Base-by-base conservation (phyloP, 2,888 invertebrate genomes). In the Andricus quercusramuli region DNA sequence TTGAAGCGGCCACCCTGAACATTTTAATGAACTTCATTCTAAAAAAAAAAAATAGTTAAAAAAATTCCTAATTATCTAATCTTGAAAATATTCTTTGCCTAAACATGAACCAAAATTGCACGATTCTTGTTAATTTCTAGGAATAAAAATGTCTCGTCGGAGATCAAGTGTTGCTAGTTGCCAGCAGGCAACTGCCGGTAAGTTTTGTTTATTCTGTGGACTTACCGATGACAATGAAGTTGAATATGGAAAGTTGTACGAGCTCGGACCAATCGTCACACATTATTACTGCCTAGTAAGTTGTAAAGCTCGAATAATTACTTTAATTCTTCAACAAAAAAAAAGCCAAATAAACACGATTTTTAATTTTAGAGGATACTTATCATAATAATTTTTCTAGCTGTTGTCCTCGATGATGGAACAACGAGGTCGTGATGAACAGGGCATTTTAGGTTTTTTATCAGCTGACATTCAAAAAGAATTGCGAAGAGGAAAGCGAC, bases 241-340 rank as follows among this genome's bases (percentile, higher is more conserved):
- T 11, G 91, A 93, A 20, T 95, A 93, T 88, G 95, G 95, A 4
- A 94, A 94, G 86, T 90, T 95, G 44, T 94, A 95, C 85, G 92
- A 93, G 15, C 93, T 94, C 68, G 93, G 94, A 17, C 93, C 94
- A 17, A 93, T 96, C 41, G 93, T 94, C 59, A 95, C 95, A 3
- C 97, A 97, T 90, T 96, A 96, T 88, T 96, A 95, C 92, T 97
- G 97, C 90, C 94, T 96, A 93, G 97, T 97, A 94, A 93, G 94
- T 93, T 47, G 9, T 59, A 3, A 59, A 11, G 1, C 9, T 59
- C 4, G 9, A 56, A 22, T 59, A 22, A 20, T 22, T 22, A 22
- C 3, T n/a, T 59, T 11, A 59, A 22, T 22, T 59, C 59, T 22
- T 59, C 3, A 1, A n/a, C n/a, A n/a, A n/a, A 3, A 22, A 22